phyloP scores from a whole-genome alignment of 2,797 vertebrate species.

The Sciaenops ocellatus region DNA sequence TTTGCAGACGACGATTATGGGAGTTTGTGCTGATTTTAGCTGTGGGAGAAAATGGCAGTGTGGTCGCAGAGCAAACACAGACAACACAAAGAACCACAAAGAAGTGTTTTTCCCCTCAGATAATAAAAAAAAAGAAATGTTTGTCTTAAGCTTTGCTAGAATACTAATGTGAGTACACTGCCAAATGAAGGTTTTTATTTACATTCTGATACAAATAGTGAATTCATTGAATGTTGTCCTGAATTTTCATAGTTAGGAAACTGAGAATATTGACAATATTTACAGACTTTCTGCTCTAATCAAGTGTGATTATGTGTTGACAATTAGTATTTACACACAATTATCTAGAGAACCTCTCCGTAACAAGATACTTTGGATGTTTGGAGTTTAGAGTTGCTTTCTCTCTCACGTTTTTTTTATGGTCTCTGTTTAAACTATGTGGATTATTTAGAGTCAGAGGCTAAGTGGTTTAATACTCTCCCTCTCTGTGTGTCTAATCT shows the following conservation, averaged over 20 bases:
- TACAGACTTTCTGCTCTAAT: constrained; percentile 2
- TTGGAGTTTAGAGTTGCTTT: constrained; percentile 13
- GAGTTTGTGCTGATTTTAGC: neutral
- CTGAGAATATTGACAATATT: neutral
- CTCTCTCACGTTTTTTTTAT: constrained; percentile 2
- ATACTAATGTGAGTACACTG: neutral
- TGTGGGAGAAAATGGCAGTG: neutral
- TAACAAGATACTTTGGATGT: neutral
- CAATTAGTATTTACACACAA: constrained; percentile 3
- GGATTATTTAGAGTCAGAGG: constrained; percentile 63
- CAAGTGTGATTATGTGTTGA: constrained; percentile 2
- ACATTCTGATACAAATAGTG: neutral
- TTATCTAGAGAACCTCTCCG: neutral
- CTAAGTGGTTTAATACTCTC: constrained; percentile 66
- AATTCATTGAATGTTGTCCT: neutral
- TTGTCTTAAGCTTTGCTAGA: neutral
- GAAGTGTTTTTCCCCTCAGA: neutral
- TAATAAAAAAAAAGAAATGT: neutral
- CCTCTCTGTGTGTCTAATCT: constrained; percentile 45
- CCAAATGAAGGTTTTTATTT: neutral
- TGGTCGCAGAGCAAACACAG: neutral
- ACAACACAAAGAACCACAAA: neutral
- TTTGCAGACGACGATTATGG: neutral
- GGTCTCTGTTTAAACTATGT: constrained; percentile 49
- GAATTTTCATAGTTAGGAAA: neutral